Evolutionary conservation across 2,888 invertebrate genomes (phyloP).

Genomic region (Mythimna pallens): DNA sequence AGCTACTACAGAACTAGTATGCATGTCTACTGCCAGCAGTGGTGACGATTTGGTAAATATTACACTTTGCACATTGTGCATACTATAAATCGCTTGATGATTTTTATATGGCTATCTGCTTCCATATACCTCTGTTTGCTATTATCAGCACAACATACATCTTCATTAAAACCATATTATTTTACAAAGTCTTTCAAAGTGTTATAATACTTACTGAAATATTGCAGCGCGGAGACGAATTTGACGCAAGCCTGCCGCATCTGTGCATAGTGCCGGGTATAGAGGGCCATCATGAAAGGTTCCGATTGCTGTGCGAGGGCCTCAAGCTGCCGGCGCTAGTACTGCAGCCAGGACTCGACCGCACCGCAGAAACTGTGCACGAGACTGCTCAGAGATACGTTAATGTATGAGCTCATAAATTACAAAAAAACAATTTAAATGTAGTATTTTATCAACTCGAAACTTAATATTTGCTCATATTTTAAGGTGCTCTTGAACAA

Average conservation of each 20-base stretch:
- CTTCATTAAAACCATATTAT: no score
- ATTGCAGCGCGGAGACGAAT: conserved; percentile 73
- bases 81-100: not conserved
- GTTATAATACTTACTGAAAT: not conserved
- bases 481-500: conserved; percentile 52
- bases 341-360: conserved; percentile 73
- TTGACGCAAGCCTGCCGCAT: conserved; percentile 67
- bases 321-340: conserved; percentile 73
- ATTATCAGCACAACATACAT: not conserved
- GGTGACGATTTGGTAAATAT: conserved; percentile 34
- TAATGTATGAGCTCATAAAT: conserved; percentile 61
- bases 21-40: conserved; percentile 68
- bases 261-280: conserved; percentile 75
- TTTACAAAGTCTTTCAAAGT: no score
- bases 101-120: not conserved
- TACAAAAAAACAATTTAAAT: not conserved
- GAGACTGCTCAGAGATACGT: conserved; percentile 72
- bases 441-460: not conserved
- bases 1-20: conserved; percentile 73
- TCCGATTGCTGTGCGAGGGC: conserved; percentile 69
- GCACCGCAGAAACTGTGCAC: conserved; percentile 66
- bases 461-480: not conserved
- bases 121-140: not conserved
- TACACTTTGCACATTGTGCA: not conserved
- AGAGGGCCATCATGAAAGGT: conserved; percentile 73